Evolutionary conservation across 2,113 vertebrate genomes (phyloP).

Genomic region (Coptodon bakossiorum): DNA sequence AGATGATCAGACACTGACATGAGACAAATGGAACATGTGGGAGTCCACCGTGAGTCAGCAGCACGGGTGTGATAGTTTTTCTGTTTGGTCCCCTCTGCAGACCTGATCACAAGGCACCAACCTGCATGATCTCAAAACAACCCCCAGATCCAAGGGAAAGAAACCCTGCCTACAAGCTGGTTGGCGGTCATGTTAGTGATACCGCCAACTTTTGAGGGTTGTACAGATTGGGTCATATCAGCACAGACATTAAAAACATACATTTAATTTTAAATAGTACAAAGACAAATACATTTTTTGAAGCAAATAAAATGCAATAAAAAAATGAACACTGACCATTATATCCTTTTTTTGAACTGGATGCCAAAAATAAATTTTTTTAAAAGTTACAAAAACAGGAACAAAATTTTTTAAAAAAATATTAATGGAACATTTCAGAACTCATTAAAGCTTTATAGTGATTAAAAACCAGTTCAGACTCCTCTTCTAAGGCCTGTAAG

Average conservation of each 20-base stretch:
- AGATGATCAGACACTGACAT: background rate
- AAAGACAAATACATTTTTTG: accelerated
- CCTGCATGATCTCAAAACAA: background rate
- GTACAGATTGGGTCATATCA: background rate
- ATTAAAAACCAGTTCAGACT: background rate
- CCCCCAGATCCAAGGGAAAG: background rate
- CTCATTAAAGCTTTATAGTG: background rate
- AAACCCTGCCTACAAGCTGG: background rate
- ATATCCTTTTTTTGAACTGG: background rate
- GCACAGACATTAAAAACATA: background rate
- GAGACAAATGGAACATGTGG: background rate
- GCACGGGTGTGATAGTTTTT: accelerated
- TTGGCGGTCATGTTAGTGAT: background rate
- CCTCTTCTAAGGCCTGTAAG: background rate
- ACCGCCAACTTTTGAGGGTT: background rate
- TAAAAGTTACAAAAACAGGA: background rate
- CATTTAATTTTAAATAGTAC: background rate
- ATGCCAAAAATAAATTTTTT: background rate
- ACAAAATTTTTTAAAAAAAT: background rate
- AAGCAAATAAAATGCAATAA: background rate
- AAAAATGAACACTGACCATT: background rate
- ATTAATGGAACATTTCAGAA: background rate
- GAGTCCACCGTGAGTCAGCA: background rate
- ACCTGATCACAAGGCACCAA: accelerated
- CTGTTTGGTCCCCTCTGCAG: background rate